A percentile compares a stretch with the other conserved stretches of the same genome.
Evolutionary conservation across 2,113 vertebrate genomes (phyloP).

Genomic region (Phalacrocorax carbo): DNA sequence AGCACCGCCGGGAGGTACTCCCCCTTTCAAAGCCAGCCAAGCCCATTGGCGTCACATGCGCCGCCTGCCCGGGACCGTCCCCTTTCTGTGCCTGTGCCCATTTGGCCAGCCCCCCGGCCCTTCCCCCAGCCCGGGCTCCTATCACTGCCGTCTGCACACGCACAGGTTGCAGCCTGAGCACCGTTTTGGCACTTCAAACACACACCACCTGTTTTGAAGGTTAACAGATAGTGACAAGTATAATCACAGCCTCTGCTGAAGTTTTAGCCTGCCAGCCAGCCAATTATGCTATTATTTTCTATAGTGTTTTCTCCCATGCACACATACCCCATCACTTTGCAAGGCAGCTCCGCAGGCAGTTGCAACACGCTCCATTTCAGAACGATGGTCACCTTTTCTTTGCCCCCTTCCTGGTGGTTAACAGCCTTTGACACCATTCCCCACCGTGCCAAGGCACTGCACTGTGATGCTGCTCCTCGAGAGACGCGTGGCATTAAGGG

Average conservation of each 20-base stretch:
- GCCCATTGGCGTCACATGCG: background rate
- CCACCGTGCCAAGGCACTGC: background rate
- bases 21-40: background rate
- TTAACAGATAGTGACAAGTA: conserved; percentile 52
- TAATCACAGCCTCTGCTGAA: conserved; percentile 25
- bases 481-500: rapidly evolving
- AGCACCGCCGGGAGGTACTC: rapidly evolving
- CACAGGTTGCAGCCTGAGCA: conserved; percentile 6
- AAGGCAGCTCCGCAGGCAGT: background rate
- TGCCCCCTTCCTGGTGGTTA: background rate
- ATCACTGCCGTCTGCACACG: background rate
- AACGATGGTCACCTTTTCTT: background rate
- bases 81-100: background rate
- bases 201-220: conserved; percentile 53
- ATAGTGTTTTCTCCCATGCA: background rate
- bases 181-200: background rate
- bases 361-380: background rate
- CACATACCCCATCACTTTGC: background rate
- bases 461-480: background rate
- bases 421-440: background rate
- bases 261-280: conserved; percentile 9
- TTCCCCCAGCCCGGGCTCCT: background rate
- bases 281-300: background rate
- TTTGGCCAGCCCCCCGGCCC: background rate
- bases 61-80: background rate